Evolutionary conservation across 1,140 invertebrate genomes (phyloP).

Genomic region (Cyphomyrmex costatus): DNA sequence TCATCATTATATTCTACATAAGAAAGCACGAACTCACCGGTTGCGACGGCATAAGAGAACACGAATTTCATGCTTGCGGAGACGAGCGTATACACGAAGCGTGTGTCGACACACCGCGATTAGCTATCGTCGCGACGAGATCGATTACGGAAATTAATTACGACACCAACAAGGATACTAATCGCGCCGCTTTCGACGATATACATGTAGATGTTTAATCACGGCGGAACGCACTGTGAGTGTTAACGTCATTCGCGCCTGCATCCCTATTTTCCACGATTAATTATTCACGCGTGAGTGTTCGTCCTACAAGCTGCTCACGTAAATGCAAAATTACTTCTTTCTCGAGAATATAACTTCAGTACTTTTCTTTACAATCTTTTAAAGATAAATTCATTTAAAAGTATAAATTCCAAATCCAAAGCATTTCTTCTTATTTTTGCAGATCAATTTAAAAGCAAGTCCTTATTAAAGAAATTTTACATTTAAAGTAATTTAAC

Average conservation of each 20-base stretch:
- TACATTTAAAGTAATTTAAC: neutral
- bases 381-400: neutral
- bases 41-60: neutral
- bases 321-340: neutral
- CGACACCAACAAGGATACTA: constrained; percentile 24
- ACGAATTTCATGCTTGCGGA: constrained; percentile 2
- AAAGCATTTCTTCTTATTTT: neutral
- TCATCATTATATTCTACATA: neutral
- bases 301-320: neutral
- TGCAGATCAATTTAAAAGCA: neutral
- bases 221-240: constrained; percentile 5
- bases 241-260: constrained; percentile 40
- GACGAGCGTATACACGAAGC: neutral
- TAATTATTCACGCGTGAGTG: constrained; percentile 46
- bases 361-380: neutral
- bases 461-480: neutral
- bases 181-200: constrained; percentile 27
- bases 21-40: neutral
- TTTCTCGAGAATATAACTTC: neutral
- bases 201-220: constrained; percentile 54
- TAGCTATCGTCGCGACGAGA: constrained; percentile 46
- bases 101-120: constrained; percentile 37
- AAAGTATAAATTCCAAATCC: neutral
- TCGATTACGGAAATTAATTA: constrained; percentile 61
- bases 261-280: constrained; percentile 29